phyloP scores from a whole-genome alignment of 2,113 vertebrate species.

The Lophochroa leadbeateri region DNA sequence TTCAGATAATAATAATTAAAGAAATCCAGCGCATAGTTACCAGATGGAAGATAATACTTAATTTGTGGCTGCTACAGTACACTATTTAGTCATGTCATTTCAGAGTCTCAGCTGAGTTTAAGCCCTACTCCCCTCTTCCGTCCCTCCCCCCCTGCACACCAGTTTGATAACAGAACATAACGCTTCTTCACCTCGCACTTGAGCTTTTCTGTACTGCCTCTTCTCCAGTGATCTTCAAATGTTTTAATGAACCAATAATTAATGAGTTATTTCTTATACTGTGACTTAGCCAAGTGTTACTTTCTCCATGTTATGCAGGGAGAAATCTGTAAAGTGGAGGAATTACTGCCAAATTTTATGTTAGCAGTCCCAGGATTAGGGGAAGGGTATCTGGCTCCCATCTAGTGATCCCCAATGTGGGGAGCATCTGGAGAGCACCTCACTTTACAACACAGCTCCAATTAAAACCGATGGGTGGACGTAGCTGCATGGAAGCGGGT shows the following conservation, averaged over 20 bases:
- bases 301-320: neutral
- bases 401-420: neutral
- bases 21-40: conserved; percentile 69
- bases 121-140: neutral
- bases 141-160: conserved; percentile 5
- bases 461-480: neutral
- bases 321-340: neutral
- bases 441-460: neutral
- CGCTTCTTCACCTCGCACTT: neutral
- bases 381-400: conserved; percentile 27
- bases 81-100: conserved; percentile 67
- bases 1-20: conserved; percentile 79
- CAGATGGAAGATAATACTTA: conserved; percentile 76
- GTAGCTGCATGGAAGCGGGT: accelerated
- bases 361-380: neutral
- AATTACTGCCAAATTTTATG: neutral
- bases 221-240: conserved; percentile 16
- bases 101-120: conserved; percentile 57
- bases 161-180: neutral
- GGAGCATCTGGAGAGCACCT: conserved; percentile 43
- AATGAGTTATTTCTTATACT: neutral
- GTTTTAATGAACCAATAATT: conserved; percentile 57
- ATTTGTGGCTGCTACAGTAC: conserved; percentile 67
- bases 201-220: conserved; percentile 8
- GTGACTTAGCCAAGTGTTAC: conserved; percentile 2